Conservation (phyloP, 2,797 vertebrate genomes). For the Brotula barbata region DNA sequence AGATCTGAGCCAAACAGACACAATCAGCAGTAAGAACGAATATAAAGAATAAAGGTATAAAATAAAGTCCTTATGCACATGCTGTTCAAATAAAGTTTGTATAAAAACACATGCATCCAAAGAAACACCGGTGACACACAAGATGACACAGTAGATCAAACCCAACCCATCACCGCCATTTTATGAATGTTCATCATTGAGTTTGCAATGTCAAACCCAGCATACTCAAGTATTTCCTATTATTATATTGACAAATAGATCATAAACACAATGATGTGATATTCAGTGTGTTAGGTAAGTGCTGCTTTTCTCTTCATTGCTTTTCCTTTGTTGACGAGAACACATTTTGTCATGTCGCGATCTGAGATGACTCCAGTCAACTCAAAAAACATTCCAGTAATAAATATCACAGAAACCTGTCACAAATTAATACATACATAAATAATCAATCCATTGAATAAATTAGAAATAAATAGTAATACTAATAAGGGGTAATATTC, state of each 20-base stretch:
- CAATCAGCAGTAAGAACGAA: slow-evolving; percentile 49
- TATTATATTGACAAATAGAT: slow-evolving; percentile 34
- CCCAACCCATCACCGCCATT: slow-evolving; percentile 50
- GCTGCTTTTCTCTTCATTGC: slow-evolving; percentile 7
- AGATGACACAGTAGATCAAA: slow-evolving; percentile 35
- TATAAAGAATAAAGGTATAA: slow-evolving; percentile 69
- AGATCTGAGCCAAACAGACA: slow-evolving; percentile 45
- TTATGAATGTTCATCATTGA: slow-evolving; percentile 46
- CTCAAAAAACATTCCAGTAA: slow-evolving; percentile 52
- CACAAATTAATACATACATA: slow-evolving; percentile 58
- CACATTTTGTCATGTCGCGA: slow-evolving; percentile 3
- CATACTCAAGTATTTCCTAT: slow-evolving; percentile 23
- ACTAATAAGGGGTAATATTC: slow-evolving; percentile 44
- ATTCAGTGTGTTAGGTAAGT: slow-evolving; percentile 23
- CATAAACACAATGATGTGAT: slow-evolving; percentile 24
- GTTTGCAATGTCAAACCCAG: slow-evolving; percentile 39
- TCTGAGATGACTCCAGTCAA: slow-evolving; percentile 28
- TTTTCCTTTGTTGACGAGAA: slow-evolving; percentile 16
- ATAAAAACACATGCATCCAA: slow-evolving; percentile 61
- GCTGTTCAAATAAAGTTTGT: slow-evolving; percentile 52
- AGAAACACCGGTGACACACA: slow-evolving; percentile 55
- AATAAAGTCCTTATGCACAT: slow-evolving; percentile 62
- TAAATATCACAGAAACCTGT: slow-evolving; percentile 61
- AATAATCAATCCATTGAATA: slow-evolving; percentile 59
- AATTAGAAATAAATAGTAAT: slow-evolving; percentile 67